Conservation (phyloP, 2,113 vertebrate genomes). For the Psittacara wagleri region DNA sequence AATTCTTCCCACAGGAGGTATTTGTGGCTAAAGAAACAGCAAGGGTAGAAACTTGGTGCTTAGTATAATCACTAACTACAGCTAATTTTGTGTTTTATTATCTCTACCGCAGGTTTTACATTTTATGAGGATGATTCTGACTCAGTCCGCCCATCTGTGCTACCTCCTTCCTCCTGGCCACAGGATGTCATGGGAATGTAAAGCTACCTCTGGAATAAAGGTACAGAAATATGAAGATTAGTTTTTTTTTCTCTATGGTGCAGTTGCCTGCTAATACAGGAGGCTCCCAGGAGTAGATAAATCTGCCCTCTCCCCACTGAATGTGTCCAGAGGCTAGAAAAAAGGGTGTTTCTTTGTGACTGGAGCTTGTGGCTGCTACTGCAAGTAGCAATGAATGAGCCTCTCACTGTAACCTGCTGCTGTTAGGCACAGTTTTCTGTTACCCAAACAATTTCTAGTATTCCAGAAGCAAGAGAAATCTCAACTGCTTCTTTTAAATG, state of each 20-base stretch:
- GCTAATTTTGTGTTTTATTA: not conserved
- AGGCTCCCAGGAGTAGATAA: accelerated
- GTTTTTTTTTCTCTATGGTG: not conserved
- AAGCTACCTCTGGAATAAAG: not conserved
- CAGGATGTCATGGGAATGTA: accelerated
- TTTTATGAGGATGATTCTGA: not conserved
- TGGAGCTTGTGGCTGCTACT: not conserved
- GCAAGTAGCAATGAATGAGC: not conserved
- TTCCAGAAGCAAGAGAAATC: not conserved
- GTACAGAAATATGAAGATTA: not conserved
- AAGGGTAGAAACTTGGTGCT: not conserved
- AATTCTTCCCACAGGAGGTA: not conserved
- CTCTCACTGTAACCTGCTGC: not conserved
- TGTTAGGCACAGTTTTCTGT: not conserved
- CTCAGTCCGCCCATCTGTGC: not conserved
- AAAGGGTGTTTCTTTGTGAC: not conserved
- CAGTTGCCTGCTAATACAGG: not conserved
- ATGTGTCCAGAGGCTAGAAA: not conserved
- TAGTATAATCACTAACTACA: not conserved
- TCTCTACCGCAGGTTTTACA: not conserved
- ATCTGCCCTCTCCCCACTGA: accelerated
- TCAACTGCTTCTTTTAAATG: not conserved
- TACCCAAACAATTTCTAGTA: not conserved
- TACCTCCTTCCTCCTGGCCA: not conserved
- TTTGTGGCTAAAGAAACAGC: not conserved